Evolutionary conservation across 2,888 invertebrate species (phyloP).

Genomic region (Drosophila anomelani): DNA sequence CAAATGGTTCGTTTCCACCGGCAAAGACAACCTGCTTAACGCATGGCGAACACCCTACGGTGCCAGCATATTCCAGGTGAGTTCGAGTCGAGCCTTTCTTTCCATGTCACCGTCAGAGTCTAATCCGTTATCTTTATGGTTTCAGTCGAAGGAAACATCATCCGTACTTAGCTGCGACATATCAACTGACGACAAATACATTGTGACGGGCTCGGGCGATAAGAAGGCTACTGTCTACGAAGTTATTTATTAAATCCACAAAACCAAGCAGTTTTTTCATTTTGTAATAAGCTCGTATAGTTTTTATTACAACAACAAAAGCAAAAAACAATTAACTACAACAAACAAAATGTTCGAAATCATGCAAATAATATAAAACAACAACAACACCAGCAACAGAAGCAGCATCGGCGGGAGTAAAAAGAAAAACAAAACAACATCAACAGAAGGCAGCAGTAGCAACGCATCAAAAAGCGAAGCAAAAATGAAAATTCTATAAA

Average conservation of each 20-base stretch:
- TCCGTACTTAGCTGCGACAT: conserved; percentile 99
- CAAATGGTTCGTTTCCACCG: conserved; percentile 99
- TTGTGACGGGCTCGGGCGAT: conserved; percentile 98
- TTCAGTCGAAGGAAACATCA: conserved; percentile 96
- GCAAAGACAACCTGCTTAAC: conserved; percentile 98
- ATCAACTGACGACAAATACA: conserved; percentile 98
- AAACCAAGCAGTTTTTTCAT: conserved; percentile 68
- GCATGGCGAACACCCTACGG: conserved; percentile 99
- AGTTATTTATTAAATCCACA: conserved; percentile 90
- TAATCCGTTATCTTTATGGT: conserved; percentile 32
- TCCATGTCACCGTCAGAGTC: too few relatives aligned
- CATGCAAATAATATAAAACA: conserved; percentile 52
- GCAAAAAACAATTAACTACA: conserved; percentile 38
- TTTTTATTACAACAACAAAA: conserved; percentile 70
- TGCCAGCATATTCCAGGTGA: conserved; percentile 98
- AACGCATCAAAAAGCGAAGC: conserved; percentile 60
- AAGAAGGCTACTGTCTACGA: conserved; percentile 99
- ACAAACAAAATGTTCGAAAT: conserved; percentile 57
- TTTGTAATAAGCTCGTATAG: conserved; percentile 80
- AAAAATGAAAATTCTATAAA: conserved; percentile 70
- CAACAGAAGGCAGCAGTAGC: conserved; percentile 49
- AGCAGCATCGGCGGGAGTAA: conserved; percentile 22
- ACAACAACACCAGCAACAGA: conserved; percentile 13
- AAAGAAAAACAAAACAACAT: background rate
- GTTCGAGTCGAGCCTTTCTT: conserved; percentile 5